A percentile compares a stretch with the other conserved stretches of the same genome.
Evolutionary conservation across 2,888 invertebrate genomes (phyloP).

Genomic region (Anagyrus pseudococci): DNA sequence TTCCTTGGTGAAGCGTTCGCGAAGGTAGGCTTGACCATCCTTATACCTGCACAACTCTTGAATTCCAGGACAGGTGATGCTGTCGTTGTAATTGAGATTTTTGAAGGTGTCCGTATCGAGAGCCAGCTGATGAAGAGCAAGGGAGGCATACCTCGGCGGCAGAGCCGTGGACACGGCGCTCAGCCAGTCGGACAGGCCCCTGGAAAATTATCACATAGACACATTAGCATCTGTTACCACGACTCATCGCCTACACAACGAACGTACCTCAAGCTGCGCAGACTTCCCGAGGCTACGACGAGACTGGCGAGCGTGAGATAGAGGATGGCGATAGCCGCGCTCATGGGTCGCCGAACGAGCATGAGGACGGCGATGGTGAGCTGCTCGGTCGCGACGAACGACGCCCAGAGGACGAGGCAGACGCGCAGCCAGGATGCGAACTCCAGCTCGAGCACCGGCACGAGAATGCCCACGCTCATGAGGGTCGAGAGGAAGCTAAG

Average conservation of each 20-base stretch:
- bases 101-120: slow-evolving; percentile 50
- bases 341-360: slow-evolving; percentile 79
- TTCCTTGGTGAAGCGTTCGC: slow-evolving; percentile 72
- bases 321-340: slow-evolving; percentile 79
- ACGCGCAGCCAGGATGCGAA: slow-evolving; percentile 53
- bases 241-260: too few relatives aligned
- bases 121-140: slow-evolving; percentile 56
- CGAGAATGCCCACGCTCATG: slow-evolving; percentile 75
- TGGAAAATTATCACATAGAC: too few relatives aligned
- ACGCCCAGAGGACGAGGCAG: slow-evolving; percentile 76
- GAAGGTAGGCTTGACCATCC: slow-evolving; percentile 75
- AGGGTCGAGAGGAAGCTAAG: slow-evolving; percentile 80
- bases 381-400: slow-evolving; percentile 86
- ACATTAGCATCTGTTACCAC: too few relatives aligned
- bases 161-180: slow-evolving; percentile 53
- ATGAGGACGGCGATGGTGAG: slow-evolving; percentile 82
- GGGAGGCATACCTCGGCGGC: slow-evolving; percentile 56
- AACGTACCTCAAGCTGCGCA: slow-evolving; percentile 49
- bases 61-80: slow-evolving; percentile 60
- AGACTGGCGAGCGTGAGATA: slow-evolving; percentile 76
- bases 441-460: slow-evolving; percentile 63
- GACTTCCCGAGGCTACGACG: slow-evolving; percentile 54
- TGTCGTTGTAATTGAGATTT: slow-evolving; percentile 64
- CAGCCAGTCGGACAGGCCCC: slow-evolving; percentile 55
- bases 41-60: slow-evolving; percentile 70